Conservation (phyloP, 2,113 vertebrate genomes). For the Hymenochirus boettgeri region DNA sequence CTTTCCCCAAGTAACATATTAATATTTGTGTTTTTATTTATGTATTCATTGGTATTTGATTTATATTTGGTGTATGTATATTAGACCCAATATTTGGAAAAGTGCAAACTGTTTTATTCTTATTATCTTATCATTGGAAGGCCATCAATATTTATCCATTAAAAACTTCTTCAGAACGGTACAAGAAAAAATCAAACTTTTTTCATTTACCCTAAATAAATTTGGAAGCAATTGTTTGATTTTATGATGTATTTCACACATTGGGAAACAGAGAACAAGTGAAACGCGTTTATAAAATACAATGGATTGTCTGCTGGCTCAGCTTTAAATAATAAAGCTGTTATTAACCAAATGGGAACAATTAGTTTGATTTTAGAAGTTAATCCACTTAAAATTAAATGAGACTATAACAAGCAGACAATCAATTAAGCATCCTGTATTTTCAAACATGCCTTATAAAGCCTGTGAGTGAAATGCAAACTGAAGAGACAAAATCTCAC, state of each 20-base stretch:
- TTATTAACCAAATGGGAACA: slow-evolving; percentile 29
- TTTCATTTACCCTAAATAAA: no score
- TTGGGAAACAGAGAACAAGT: neutral
- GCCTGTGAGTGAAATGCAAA: neutral
- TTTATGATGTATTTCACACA: neutral
- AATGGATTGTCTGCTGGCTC: neutral
- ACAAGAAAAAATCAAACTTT: no score
- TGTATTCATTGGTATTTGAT: no score
- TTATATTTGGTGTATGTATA: no score
- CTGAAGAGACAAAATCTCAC: neutral
- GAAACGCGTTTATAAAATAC: neutral
- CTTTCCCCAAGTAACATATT: no score
- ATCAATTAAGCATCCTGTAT: slow-evolving; percentile 22
- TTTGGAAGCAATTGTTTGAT: no score
- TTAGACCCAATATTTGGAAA: no score
- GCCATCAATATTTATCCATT: no score
- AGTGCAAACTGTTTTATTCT: no score
- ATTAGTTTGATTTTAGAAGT: slow-evolving; percentile 22
- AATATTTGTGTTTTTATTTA: no score
- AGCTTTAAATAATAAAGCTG: slow-evolving; percentile 14
- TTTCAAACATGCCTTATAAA: slow-evolving; percentile 15
- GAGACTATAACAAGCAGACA: slow-evolving; percentile 17
- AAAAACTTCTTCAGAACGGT: no score
- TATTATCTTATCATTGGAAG: no score
- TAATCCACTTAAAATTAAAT: slow-evolving; percentile 27